Percentiles rank a stretch among this genome's conserved stretches.
Evolutionary conservation across 1,140 invertebrate genomes (phyloP).

Genomic region (Laodelphax striatellus): DNA sequence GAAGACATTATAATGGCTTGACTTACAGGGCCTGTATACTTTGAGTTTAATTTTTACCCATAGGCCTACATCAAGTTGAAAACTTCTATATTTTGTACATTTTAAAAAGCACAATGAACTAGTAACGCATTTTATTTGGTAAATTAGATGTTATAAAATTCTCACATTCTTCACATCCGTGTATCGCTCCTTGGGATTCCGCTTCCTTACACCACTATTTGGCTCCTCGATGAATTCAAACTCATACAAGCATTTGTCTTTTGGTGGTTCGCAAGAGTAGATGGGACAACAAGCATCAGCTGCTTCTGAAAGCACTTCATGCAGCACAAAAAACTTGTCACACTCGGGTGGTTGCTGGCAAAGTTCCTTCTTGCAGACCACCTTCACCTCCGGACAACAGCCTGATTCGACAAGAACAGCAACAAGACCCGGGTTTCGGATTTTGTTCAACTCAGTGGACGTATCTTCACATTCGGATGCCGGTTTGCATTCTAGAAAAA

Average conservation of each 20-base stretch:
- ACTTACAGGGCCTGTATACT: too few relatives aligned
- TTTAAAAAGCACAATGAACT: too few relatives aligned
- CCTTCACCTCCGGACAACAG: not conserved
- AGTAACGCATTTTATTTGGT: too few relatives aligned
- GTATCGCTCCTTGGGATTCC: constrained; percentile 30
- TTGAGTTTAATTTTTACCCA: too few relatives aligned
- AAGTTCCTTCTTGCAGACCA: not conserved
- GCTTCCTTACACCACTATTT: constrained; percentile 37
- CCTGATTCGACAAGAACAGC: not conserved
- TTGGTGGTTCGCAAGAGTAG: constrained; percentile 35
- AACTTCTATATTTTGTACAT: too few relatives aligned
- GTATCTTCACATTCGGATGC: not conserved
- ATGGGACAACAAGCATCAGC: not conserved
- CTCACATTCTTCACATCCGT: constrained; percentile 35
- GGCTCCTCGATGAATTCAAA: constrained; percentile 39
- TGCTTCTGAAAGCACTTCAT: not conserved
- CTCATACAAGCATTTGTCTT: constrained; percentile 53
- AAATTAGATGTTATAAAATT: not conserved
- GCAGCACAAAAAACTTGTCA: not conserved
- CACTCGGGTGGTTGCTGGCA: not conserved
- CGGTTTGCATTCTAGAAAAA: not conserved
- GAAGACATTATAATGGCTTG: too few relatives aligned
- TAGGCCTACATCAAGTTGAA: too few relatives aligned
- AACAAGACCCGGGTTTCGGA: not conserved
- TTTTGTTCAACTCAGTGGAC: not conserved